These are phyloP conservation scores for Corella eumyota DNA, from an alignment of 23 tunicate genomes.

Conservation along the genomic window DNA sequence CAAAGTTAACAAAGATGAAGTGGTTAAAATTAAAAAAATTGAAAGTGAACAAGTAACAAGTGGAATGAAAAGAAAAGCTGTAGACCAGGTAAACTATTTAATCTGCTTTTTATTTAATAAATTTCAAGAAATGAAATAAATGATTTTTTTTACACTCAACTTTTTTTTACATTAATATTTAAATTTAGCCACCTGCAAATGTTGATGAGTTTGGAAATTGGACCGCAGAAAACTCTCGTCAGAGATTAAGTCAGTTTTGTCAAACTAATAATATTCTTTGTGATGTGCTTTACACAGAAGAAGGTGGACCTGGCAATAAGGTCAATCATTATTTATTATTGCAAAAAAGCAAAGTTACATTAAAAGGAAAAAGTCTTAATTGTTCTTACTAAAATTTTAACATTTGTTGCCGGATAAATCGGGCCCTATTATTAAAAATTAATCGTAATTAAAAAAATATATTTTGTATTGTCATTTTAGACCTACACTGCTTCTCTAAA, in stretches of 20 bases:
- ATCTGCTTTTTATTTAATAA: neutral
- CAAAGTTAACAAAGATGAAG: no score
- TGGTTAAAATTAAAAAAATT: neutral
- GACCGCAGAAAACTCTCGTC: conserved; percentile 79
- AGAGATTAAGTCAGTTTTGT: conserved; percentile 68
- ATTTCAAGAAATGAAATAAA: no score
- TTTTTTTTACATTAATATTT: no score
- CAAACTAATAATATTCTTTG: conserved; percentile 53
- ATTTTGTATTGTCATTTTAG: conserved; percentile 4
- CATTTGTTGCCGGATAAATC: neutral
- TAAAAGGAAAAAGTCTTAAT: neutral
- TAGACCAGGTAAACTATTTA: conserved; percentile 20
- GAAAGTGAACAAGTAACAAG: neutral
- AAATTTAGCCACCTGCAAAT: conserved; percentile 23
- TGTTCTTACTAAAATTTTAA: neutral
- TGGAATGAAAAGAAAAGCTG: conserved; percentile 73
- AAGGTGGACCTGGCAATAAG: conserved; percentile 31
- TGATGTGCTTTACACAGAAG: conserved; percentile 62
- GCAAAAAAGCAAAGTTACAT: neutral
- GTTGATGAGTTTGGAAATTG: conserved; percentile 93
- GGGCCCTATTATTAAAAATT: neutral
- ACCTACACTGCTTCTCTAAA: conserved; percentile 67
- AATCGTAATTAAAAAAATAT: neutral
- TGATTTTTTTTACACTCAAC: no score
- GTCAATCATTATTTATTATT: conserved; percentile 5